Conservation (phyloP, 2,888 invertebrate species). For the Alitta virens region DNA sequence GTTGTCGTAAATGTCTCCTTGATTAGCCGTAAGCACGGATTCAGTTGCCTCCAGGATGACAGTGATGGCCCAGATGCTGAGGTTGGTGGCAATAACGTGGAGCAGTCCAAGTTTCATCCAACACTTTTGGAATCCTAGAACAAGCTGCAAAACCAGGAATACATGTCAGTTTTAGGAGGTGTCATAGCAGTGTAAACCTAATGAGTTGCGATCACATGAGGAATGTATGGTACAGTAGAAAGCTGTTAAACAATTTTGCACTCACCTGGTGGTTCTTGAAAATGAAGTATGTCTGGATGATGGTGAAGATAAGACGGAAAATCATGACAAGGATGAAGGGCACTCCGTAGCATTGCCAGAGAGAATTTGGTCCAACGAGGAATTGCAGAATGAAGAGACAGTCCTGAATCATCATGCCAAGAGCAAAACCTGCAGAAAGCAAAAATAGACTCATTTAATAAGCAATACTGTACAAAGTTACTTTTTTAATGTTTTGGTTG, state of each 20-base stretch:
- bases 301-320: slow-evolving; percentile 92
- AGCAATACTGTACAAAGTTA: too few relatives aligned
- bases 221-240: too few relatives aligned
- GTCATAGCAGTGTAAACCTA: too few relatives aligned
- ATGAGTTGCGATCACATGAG: too few relatives aligned
- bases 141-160: slow-evolving; percentile 69
- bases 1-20: neutral
- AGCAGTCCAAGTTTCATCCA: slow-evolving; percentile 94
- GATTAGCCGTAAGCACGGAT: neutral
- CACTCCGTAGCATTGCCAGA: slow-evolving; percentile 4
- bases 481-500: too few relatives aligned
- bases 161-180: too few relatives aligned
- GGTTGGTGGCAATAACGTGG: slow-evolving; percentile 96
- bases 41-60: slow-evolving; percentile 96
- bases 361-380: neutral
- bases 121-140: slow-evolving; percentile 96
- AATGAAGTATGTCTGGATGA: slow-evolving; percentile 98
- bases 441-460: too few relatives aligned
- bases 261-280: slow-evolving; percentile 94
- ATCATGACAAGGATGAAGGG: slow-evolving; percentile 76
- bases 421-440: neutral
- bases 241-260: slow-evolving; percentile 49
- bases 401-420: neutral
- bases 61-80: slow-evolving; percentile 93
- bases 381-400: neutral